Evolutionary conservation across 1,140 invertebrate species (phyloP), one percentile per base, ranked within the genome.

Genomic region (Lordiphosa mommai): DNA sequence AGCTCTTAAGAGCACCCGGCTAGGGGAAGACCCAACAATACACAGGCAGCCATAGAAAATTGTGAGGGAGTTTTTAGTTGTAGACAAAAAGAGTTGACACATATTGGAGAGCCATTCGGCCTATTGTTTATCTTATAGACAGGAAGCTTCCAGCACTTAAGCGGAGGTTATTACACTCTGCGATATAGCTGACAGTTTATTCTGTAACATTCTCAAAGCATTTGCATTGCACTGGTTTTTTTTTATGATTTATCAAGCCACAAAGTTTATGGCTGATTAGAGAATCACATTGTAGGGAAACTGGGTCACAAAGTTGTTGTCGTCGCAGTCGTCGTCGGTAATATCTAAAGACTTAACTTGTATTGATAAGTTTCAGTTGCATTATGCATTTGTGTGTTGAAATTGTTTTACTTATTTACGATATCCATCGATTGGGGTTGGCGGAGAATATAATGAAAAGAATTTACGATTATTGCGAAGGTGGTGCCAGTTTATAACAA

Each of bases 241-340:
- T 36, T 47, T 36, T 55, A 33, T 61, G 20, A 10, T 64, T 74
- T 57, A 63, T 56, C 50, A 67, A 27, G 56, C 47, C 57, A 47
- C 30, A 68, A 50, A 65, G 23, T 32, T 52, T 10, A 48, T 60
- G 65, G n/a, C 65, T 53, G 65, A 68, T 68, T 68, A 66, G 61
- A 53, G 64, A 68, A 55, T 68, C 64, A 55, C 63, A 55, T 63
- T 63, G 64, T 59, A 47, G 34, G 29, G 40, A 44, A 77, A 79
- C 48, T 72, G 73, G 73, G 58, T 69, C 73, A 79, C 20, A 30
- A 60, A 70, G 49, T 58, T 61, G 56, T 74, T 58, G 66, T 29
- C 40, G 20, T 38, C 37, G 16, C 9, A 8, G 1, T 37, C n/a
- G 32, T 10, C 34, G 37, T 20, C 64, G 69, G 47, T 47, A 69